Evolutionary conservation across 2,888 invertebrate species (phyloP).

Genomic region (Leucoma salicis): DNA sequence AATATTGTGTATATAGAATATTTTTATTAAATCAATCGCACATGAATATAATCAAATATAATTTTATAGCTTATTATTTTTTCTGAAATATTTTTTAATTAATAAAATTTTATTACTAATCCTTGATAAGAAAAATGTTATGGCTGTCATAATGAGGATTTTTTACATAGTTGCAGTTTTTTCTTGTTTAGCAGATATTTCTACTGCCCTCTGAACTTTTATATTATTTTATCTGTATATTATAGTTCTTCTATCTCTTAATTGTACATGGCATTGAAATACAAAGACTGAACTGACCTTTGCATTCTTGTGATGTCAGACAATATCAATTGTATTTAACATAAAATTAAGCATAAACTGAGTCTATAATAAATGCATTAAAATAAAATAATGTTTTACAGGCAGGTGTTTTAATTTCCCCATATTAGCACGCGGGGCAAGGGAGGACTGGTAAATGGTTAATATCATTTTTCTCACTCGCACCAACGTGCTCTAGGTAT

Average conservation of each 20-base stretch:
- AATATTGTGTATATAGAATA: constrained; percentile 31
- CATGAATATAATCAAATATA: constrained; percentile 15
- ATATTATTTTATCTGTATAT: not conserved
- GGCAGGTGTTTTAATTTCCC: constrained; percentile 52
- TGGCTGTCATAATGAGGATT: not conserved
- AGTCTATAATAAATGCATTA: constrained; percentile 25
- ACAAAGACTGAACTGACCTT: not conserved
- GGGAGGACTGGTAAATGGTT: constrained; percentile 56
- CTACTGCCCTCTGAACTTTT: not conserved
- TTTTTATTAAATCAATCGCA: constrained; percentile 12
- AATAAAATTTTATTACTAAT: not conserved
- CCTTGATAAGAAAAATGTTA: not conserved
- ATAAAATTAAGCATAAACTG: constrained; percentile 21
- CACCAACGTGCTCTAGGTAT: constrained; percentile 28
- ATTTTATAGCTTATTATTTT: constrained; percentile 7
- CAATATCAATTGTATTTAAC: not conserved
- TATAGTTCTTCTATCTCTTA: not conserved
- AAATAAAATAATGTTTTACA: constrained; percentile 39
- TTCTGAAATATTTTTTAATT: not conserved
- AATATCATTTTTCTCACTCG: constrained; percentile 39
- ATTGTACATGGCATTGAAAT: not conserved
- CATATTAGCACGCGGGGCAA: constrained; percentile 48
- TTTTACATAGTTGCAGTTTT: not conserved
- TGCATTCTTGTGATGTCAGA: not conserved
- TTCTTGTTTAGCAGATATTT: not conserved